Base-by-base conservation (phyloP, 2,797 vertebrate genomes). In the Acanthurus leucopareius region DNA sequence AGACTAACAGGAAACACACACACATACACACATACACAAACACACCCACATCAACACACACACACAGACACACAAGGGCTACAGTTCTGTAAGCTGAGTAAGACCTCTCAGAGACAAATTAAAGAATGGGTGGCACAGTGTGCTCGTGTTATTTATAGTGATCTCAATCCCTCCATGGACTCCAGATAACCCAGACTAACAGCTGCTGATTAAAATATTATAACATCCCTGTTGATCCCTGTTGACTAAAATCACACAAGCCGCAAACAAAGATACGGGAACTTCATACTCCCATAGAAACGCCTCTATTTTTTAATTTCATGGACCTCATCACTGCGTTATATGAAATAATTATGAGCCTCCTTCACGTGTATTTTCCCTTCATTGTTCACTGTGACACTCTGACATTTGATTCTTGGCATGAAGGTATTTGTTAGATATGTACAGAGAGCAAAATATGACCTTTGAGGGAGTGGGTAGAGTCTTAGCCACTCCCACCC, bases 141-240 rank as follows among this genome's bases (percentile, higher is more conserved):
- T 60, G 59, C 32, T 38, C 3, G 42, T 71, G 75, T 75, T 85
- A 89, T 89, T 88, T 84, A 80, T 76, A 81, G 69, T 82, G 68
- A 82, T 66, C 71, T 73, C 51, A 85, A 85, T 88, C 87, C 65
- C 22, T 78, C 35, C 38, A n/a, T 71, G 79, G 68, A 88, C 82
- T 83, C 59, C 45, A 77, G 69, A 80, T 83, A 88, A 90, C 82
- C 85, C 65, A 61, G 62, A 75, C 64, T 53, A 91, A 73, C 88
- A 86, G 75, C 84, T 89, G 85, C 65, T 81, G 71, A 80, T 86
- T 85, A 89, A 71, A 66, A 81, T 65, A 80, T 67, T 75, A 69
- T 40, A 44, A 56, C 48, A 72, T 65, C 51, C 5, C 44, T 40
- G 61, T 22, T 67, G n/a, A 35, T 42, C 40, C 40, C 40, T 42